Conservation (phyloP, 2,797 vertebrate species). For the Gambusia yucatana region DNA sequence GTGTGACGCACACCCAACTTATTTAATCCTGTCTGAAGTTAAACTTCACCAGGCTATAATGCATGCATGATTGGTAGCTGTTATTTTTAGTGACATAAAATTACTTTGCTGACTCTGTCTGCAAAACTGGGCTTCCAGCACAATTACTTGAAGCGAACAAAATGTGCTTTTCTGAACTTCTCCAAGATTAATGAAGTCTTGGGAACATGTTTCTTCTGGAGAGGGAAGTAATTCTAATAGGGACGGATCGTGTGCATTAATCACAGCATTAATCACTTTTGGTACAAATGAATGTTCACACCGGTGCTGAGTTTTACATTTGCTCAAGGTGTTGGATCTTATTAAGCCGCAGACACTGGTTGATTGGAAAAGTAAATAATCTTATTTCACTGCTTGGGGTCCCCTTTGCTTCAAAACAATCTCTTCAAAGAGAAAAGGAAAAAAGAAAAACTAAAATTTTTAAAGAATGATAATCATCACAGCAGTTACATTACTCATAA, state of each 20-base stretch:
- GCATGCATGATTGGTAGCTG: neutral
- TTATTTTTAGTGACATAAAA: neutral
- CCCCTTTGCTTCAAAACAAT: neutral
- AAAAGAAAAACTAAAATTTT: neutral
- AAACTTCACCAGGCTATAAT: neutral
- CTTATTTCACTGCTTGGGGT: constrained; percentile 2
- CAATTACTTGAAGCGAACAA: constrained; percentile 34
- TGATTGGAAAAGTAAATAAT: neutral
- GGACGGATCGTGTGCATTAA: constrained; percentile 51
- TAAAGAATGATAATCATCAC: neutral
- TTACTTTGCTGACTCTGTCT: neutral
- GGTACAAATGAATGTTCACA: constrained; percentile 40
- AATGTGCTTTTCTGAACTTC: constrained; percentile 36
- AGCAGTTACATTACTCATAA: neutral
- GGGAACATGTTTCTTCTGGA: constrained; percentile 48
- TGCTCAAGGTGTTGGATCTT: constrained; percentile 10
- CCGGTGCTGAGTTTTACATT: constrained; percentile 15
- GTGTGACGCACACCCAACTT: neutral
- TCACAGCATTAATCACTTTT: constrained; percentile 60
- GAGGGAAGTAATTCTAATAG: constrained; percentile 49
- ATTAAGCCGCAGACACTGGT: constrained; percentile 1
- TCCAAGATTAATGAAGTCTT: constrained; percentile 66
- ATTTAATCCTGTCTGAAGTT: neutral
- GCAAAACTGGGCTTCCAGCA: neutral
- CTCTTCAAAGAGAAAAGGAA: neutral